These are phyloP conservation scores for Artemisiospiza belli DNA, from an alignment of 2,113 vertebrate genomes.

Conservation along the genomic window DNA sequence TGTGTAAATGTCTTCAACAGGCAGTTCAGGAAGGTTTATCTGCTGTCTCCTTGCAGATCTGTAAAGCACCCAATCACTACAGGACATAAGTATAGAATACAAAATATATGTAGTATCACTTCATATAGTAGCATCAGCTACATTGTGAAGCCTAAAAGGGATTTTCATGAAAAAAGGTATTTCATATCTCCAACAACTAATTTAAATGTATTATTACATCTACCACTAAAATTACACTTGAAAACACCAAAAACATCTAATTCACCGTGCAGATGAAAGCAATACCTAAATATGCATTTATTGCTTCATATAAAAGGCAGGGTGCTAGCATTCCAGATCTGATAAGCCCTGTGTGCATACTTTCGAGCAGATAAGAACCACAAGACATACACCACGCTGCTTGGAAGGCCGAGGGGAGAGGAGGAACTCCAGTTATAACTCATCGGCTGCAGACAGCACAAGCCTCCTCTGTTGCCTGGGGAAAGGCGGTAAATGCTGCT, in stretches of 20 bases:
- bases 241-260: background rate
- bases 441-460: background rate
- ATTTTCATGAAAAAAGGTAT: background rate
- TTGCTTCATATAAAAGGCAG: background rate
- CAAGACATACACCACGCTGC: background rate
- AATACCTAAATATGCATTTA: background rate
- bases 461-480: background rate
- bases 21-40: background rate
- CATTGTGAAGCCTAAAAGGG: background rate
- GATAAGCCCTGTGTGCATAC: slow-evolving; percentile 24
- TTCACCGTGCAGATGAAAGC: background rate
- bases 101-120: background rate
- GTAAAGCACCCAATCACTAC: background rate
- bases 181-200: background rate
- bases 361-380: slow-evolving; percentile 44
- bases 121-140: background rate
- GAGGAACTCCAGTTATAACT: slow-evolving; percentile 12
- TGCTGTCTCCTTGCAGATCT: background rate
- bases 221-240: background rate
- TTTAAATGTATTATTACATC: background rate
- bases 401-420: slow-evolving; percentile 3
- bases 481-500: background rate
- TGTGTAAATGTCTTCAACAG: background rate
- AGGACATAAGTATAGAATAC: background rate
- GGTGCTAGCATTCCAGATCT: slow-evolving; percentile 32